phyloP scores from a whole-genome alignment of 92 coral and sea anemone species.

The Epizoanthus scotinus region DNA sequence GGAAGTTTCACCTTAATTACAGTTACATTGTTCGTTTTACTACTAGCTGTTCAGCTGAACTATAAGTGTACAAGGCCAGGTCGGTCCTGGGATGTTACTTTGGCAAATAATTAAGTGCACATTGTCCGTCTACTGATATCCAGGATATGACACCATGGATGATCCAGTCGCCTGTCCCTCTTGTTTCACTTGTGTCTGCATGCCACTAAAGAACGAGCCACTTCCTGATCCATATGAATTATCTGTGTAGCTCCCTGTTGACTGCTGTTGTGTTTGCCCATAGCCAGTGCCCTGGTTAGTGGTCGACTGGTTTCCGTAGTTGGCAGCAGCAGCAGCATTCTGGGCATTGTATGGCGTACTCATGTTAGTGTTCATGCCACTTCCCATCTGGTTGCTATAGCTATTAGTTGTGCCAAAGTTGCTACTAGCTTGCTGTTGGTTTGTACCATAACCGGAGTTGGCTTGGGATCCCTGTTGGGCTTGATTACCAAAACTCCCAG shows the following conservation, averaged over 20 bases:
- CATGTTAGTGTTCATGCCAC: conserved; percentile 51
- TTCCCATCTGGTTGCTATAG: conserved; percentile 62
- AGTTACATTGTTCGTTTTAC: background rate
- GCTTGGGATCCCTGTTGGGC: conserved; percentile 11
- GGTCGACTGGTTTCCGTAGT: conserved; percentile 55
- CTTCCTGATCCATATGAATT: conserved; percentile 64
- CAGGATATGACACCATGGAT: conserved; percentile 78
- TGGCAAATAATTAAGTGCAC: background rate
- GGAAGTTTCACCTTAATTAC: background rate
- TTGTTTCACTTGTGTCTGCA: conserved; percentile 73
- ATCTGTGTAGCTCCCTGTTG: conserved; percentile 48
- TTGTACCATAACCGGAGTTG: background rate
- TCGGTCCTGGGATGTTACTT: background rate
- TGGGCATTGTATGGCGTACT: conserved; percentile 35
- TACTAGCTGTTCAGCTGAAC: background rate
- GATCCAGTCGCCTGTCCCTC: conserved; percentile 63
- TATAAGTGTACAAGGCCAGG: background rate
- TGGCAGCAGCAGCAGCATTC: conserved; percentile 48
- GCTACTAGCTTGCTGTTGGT: conserved; percentile 29
- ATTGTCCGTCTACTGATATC: conserved; percentile 58
- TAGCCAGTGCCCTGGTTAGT: conserved; percentile 41
- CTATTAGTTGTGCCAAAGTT: conserved; percentile 52
- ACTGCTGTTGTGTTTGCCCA: conserved; percentile 60
- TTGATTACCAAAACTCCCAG: conserved; percentile 49
- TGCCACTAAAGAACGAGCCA: conserved; percentile 75